A percentile compares a stretch with the other conserved stretches of the same genome.
phyloP scores from a whole-genome alignment of 2,888 invertebrate genomes.

The Miltochrista miniata region DNA sequence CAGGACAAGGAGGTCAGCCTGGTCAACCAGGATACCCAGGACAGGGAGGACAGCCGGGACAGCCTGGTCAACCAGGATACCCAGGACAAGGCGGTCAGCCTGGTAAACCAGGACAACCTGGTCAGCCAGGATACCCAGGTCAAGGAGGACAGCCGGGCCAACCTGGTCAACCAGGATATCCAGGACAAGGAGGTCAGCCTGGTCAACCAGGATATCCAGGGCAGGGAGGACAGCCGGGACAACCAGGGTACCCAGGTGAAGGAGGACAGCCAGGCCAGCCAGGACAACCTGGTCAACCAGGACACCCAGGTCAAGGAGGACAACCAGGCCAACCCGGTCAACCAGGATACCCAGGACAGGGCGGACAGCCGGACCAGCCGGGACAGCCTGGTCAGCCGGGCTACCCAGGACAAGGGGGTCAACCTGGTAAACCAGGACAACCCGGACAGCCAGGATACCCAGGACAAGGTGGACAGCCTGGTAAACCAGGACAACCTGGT shows the following conservation, averaged over 20 bases:
- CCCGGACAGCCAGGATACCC: slow-evolving; percentile 48
- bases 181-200: slow-evolving; percentile 3
- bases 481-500: slow-evolving; percentile 51
- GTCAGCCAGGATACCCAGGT: slow-evolving; percentile 9
- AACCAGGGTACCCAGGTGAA: slow-evolving; percentile 10
- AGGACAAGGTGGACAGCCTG: slow-evolving; percentile 30
- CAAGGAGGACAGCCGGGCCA: slow-evolving; percentile 8
- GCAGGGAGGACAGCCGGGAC: slow-evolving; percentile 5
- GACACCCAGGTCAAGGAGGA: slow-evolving; percentile 61
- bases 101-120: slow-evolving; percentile 6
- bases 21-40: slow-evolving; percentile 40
- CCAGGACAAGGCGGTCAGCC: slow-evolving; percentile 25
- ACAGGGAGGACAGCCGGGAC: slow-evolving; percentile 27
- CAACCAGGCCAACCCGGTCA: slow-evolving; percentile 6
- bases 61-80: slow-evolving; percentile 23
- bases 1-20: slow-evolving; percentile 34
- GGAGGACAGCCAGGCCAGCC: slow-evolving; percentile 7
- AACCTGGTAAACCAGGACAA: too few species aligned
- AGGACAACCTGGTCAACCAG: slow-evolving; percentile 16
- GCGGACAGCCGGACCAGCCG: slow-evolving; percentile 16
- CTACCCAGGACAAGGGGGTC: slow-evolving; percentile 19
- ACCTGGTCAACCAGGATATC: slow-evolving; percentile 9
- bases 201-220: slow-evolving; percentile 5
- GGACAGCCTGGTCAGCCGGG: slow-evolving; percentile 10
- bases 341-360: slow-evolving; percentile 16